These are phyloP conservation scores for Gnathonemus echidnorhynchus DNA, from an alignment of 2,113 vertebrate genomes.

Conservation along the genomic window DNA sequence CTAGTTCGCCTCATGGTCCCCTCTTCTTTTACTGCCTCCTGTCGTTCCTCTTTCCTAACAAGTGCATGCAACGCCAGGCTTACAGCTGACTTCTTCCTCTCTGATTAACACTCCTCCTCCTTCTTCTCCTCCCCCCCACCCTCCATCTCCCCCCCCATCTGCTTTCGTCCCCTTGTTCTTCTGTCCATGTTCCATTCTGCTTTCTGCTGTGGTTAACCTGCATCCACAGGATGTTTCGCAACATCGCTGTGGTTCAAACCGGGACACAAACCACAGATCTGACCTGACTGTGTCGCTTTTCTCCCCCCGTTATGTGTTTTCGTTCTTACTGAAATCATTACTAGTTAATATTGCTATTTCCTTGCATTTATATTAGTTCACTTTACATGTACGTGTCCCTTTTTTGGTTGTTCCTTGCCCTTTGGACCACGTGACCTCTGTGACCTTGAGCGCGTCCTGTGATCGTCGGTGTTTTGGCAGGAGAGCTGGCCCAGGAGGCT, in stretches of 20 bases:
- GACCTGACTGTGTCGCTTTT: background rate
- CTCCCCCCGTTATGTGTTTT: background rate
- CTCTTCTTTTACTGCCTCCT: slow-evolving; percentile 31
- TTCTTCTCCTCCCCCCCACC: slow-evolving; percentile 26
- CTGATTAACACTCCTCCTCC: slow-evolving; percentile 16
- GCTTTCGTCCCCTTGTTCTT: slow-evolving; percentile 25
- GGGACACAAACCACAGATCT: background rate
- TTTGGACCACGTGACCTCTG: background rate
- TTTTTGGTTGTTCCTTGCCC: background rate
- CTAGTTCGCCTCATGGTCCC: background rate
- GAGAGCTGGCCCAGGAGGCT: background rate
- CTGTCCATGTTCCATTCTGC: slow-evolving; percentile 45
- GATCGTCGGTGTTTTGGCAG: background rate
- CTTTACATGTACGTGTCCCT: background rate
- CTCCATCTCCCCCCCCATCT: slow-evolving; percentile 25
- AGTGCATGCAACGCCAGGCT: slow-evolving; percentile 55
- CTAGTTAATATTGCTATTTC: background rate
- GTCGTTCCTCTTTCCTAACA: slow-evolving; percentile 54
- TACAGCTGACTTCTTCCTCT: slow-evolving; percentile 39
- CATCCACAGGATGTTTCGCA: slow-evolving; percentile 42
- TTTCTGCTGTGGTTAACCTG: slow-evolving; percentile 46
- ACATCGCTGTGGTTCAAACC: slow-evolving; percentile 29
- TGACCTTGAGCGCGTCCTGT: background rate
- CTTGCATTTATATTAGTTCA: background rate
- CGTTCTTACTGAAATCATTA: background rate